Conservation (phyloP, 30 jellyfish, hydroid and myxozoan species). For the Nemopilema nomurai region DNA sequence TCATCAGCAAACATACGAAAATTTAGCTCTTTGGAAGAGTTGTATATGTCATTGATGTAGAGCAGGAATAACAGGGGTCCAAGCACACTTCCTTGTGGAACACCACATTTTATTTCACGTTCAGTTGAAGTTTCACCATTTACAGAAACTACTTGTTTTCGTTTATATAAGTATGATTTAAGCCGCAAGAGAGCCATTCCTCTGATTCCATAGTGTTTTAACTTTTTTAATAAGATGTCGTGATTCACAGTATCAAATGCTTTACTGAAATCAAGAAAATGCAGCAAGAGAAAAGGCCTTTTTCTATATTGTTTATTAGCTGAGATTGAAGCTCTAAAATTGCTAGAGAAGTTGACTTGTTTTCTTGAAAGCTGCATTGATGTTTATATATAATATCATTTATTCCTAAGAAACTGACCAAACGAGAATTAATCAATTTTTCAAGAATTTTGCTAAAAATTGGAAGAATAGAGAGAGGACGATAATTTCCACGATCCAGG, state of each 20-base stretch:
- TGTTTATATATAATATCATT: background rate
- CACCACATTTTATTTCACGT: constrained; percentile 29
- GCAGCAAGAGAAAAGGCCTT: constrained; percentile 13
- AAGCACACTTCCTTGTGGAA: constrained; percentile 41
- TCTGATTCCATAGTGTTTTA: constrained; percentile 35
- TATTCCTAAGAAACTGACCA: too few species aligned
- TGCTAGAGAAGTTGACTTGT: constrained; percentile 25
- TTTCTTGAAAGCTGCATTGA: constrained; percentile 36
- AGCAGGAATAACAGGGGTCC: constrained; percentile 26
- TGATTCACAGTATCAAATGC: constrained; percentile 36
- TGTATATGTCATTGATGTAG: too few species aligned
- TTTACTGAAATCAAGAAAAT: constrained; percentile 20
- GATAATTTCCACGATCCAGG: constrained; percentile 16
- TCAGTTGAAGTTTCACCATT: constrained; percentile 17
- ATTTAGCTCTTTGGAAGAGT: too few species aligned
- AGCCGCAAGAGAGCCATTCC: constrained; percentile 32
- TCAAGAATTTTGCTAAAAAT: too few species aligned
- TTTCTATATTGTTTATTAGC: background rate
- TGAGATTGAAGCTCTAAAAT: constrained; percentile 25
- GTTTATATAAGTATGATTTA: constrained; percentile 36
- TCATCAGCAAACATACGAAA: too few species aligned
- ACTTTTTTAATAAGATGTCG: constrained; percentile 22
- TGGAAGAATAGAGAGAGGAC: constrained; percentile 45
- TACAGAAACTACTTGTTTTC: constrained; percentile 25
- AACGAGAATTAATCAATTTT: too few species aligned